These are phyloP conservation scores for Carabus problematicus DNA, from an alignment of 2,888 invertebrate genomes.

Conservation along the genomic window DNA sequence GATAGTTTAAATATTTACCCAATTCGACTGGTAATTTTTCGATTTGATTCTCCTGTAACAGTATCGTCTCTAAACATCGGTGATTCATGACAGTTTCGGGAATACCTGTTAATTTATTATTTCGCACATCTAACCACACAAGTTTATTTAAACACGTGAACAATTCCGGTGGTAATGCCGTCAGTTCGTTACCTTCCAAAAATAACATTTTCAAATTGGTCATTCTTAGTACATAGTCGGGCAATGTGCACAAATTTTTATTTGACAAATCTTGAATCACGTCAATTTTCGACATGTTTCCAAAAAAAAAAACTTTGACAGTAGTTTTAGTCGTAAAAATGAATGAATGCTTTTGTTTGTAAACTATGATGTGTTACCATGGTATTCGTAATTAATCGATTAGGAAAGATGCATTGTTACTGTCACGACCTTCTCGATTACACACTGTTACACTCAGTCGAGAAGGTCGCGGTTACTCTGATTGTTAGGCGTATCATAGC, in stretches of 20 bases:
- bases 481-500: no score
- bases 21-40: slow-evolving; percentile 68
- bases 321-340: neutral
- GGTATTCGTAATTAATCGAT: no score
- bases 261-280: slow-evolving; percentile 56
- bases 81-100: slow-evolving; percentile 68
- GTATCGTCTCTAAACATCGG: slow-evolving; percentile 65
- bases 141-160: slow-evolving; percentile 65
- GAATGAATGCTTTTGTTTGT: neutral
- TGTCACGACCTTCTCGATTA: no score
- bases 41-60: slow-evolving; percentile 69
- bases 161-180: slow-evolving; percentile 64
- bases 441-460: no score
- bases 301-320: neutral
- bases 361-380: no score
- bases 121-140: slow-evolving; percentile 71
- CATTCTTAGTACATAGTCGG: slow-evolving; percentile 52
- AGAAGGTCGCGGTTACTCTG: no score
- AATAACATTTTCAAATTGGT: slow-evolving; percentile 62
- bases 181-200: slow-evolving; percentile 65
- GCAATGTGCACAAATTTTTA: slow-evolving; percentile 52
- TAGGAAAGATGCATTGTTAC: no score
- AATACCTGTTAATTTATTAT: slow-evolving; percentile 65
- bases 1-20: slow-evolving; percentile 61
- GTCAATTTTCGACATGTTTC: slow-evolving; percentile 51